Conservation (phyloP, 2,888 invertebrate genomes). For the Acleris cristana region DNA sequence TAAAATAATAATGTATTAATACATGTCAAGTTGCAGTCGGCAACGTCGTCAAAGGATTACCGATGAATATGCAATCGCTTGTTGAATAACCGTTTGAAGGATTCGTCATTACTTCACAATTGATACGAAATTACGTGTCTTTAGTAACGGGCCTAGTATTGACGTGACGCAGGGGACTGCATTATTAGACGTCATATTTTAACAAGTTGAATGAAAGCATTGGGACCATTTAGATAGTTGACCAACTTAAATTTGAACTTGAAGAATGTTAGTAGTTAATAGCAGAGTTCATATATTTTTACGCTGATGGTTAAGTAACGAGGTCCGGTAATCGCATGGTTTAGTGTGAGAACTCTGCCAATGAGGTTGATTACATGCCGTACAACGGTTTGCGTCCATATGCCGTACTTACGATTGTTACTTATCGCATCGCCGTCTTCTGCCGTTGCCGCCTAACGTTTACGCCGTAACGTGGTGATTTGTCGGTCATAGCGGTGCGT, state of each 20-base stretch:
- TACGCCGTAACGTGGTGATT: conserved; percentile 35
- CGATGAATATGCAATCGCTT: conserved; percentile 26
- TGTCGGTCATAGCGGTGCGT: conserved; percentile 25
- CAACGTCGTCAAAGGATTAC: conserved; percentile 48
- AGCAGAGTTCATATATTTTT: conserved; percentile 24
- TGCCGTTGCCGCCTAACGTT: conserved; percentile 35
- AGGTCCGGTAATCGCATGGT: conserved; percentile 18
- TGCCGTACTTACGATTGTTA: conserved; percentile 38
- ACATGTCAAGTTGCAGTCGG: not conserved
- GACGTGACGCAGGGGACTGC: conserved; percentile 21
- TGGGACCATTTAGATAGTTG: conserved; percentile 7
- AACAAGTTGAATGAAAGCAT: conserved; percentile 5
- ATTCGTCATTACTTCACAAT: conserved; percentile 4
- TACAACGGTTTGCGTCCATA: conserved; percentile 29
- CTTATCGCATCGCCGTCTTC: conserved; percentile 35
- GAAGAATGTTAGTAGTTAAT: conserved; percentile 35
- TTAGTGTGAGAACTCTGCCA: conserved; percentile 29
- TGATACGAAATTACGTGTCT: conserved; percentile 13
- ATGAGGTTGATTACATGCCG: conserved; percentile 28
- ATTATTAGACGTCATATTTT: conserved; percentile 18
- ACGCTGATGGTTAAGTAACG: conserved; percentile 27
- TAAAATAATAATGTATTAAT: conserved; percentile 32
- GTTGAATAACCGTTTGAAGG: conserved; percentile 15
- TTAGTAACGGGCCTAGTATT: conserved; percentile 20
- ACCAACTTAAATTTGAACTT: conserved; percentile 11